Evolutionary conservation across 2,888 invertebrate species (phyloP), one percentile per base, ranked within the genome.

Genomic region (Deilephila porcellus): DNA sequence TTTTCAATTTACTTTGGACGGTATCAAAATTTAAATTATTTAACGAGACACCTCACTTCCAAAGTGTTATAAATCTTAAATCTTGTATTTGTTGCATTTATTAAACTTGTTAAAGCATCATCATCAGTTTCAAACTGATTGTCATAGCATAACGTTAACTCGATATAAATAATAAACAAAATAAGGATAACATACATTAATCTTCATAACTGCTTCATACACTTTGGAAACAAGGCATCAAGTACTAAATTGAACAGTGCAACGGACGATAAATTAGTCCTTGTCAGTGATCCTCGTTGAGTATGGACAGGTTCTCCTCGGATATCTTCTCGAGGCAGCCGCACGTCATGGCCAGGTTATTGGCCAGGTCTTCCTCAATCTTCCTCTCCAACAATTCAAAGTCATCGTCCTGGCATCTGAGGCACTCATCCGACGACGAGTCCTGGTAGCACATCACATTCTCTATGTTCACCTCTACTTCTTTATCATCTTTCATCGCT

Each of bases 381-480:
- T 90, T 88, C 71, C 86, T 80, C 80, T 94, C 94, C 0, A 94
- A 77, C 4, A 84, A 74, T 73, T 94, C 94, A 73, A 94, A 94
- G 71, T 94, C 94, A 71, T 93, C 93, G 73, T 93, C 92, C 70
- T 87, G 88, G 75, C 91, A 90, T 75, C 87, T 90, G 71, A 92
- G 76, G 76, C 93, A 92, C 75, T 94, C 94, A 53, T 94, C 94
- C 0, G 93, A 93, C 0, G 94, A 94, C 0, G 94, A 94, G 74
- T 94, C 94, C 74, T 93, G 93, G 81, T 94, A 94, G 74, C 89
- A 81, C 84, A 93, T 83, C 3, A 90, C 91, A 75, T 88, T 92
- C 71, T 94, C 94, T 5, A 94, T 92, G 67, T 94, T 94, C 1
- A 94, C 84, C 76, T 94, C 92, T 0, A 93, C 88, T 45, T 90